Evolutionary conservation across 2,797 vertebrate species (phyloP), one percentile per base, ranked within the genome.

Genomic region (Clarias fuscus): DNA sequence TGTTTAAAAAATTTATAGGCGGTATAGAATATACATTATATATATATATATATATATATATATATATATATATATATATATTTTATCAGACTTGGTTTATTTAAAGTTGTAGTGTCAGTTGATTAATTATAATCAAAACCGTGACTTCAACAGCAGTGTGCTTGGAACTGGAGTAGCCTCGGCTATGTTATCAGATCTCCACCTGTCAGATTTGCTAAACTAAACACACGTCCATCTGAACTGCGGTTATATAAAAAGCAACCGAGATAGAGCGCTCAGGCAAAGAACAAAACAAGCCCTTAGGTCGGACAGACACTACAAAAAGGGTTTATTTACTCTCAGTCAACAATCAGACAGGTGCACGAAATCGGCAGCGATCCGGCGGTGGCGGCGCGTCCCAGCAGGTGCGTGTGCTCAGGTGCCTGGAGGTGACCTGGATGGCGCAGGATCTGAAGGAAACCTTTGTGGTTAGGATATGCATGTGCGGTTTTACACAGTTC

Each of bases 281-380:
- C 59, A 64, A 64, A 80, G 56, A n/a, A 65, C 5, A 18, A 64
- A 43, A 62, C 27, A 37, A 61, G 15, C 37, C 15, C 24, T 80
- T 22, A n/a, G 43, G 37, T n/a, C 14, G 17, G 61, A 80, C 8
- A n/a, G 22, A 80, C 13, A n/a, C 59, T 15, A 40, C 48, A 7
- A 65, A 65, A 27, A 48, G 59, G 17, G 59, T 0, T 37, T 48
- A 80, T 48, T 81, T 18, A n/a, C 24, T 27, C 62, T 67, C 61
- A 81, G 37, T 81, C 79, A 81, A 81, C 61, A 81, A 48, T 20
- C 62, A 7, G 20, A 48, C 79, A 81, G 62, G 62, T 81, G 62
- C 61, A 43, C 15, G 78, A 65, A 18, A 65, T n/a, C 11, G 61
- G 24, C 30, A 5, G 24, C 5, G 5, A 24, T 14, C 24, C 10